phyloP scores from a whole-genome alignment of 2,888 invertebrate species.

The Plagodis pulveraria region DNA sequence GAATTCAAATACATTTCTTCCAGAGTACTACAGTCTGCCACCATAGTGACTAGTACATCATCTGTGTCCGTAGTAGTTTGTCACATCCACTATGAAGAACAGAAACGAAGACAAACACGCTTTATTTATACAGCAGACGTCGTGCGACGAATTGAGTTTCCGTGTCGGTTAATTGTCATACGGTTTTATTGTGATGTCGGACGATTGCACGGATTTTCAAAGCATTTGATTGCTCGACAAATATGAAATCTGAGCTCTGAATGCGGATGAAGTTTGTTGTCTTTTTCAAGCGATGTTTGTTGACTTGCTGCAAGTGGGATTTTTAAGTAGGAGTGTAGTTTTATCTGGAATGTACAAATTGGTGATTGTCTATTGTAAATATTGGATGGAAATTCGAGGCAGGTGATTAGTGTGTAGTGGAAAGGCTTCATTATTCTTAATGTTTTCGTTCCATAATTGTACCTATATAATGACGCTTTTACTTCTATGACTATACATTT shows the following conservation, averaged over 20 bases:
- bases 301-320: conserved; percentile 4
- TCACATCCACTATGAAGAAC: conserved; percentile 2
- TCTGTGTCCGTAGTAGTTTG: conserved; percentile 2
- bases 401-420: no score
- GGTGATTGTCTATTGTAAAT: conserved; percentile 14
- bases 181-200: conserved; percentile 22
- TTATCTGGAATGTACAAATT: conserved; percentile 7
- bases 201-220: conserved; percentile 12
- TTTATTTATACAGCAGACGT: conserved; percentile 44
- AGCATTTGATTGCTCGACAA: conserved; percentile 27
- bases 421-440: no score
- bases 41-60: no score
- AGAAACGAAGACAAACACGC: conserved; percentile 41
- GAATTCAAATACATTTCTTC: no score
- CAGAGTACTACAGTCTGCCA: no score
- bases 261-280: conserved; percentile 10
- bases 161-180: conserved; percentile 40
- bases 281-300: conserved; percentile 15
- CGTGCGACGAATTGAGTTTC: conserved; percentile 48
- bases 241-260: conserved; percentile 32
- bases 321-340: neutral
- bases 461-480: conserved; percentile 7
- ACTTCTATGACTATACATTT: no score
- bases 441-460: no score
- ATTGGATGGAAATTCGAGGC: conserved; percentile 5